Percentiles rank a stretch among this genome's conserved stretches.
These are phyloP conservation scores for Gymnorhina tibicen DNA, from an alignment of 2,113 vertebrate genomes.

Conservation along the genomic window DNA sequence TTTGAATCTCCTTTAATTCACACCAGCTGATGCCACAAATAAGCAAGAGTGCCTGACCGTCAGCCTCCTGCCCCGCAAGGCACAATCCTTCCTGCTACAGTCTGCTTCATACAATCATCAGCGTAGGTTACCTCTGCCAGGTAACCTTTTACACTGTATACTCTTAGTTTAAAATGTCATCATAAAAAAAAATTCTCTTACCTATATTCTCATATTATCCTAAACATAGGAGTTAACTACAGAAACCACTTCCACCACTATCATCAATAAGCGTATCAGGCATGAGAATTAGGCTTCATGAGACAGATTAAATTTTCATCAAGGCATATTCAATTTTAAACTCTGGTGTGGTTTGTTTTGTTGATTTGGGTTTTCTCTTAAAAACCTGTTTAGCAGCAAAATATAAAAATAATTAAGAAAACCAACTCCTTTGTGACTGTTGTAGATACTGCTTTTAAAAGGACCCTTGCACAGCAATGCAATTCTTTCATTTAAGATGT, in stretches of 20 bases:
- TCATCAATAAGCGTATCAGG: neutral
- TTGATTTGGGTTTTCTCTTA: neutral
- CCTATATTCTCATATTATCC: neutral
- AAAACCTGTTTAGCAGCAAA: neutral
- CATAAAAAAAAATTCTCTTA: neutral
- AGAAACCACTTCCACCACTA: neutral
- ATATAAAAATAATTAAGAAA: neutral
- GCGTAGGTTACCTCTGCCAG: neutral
- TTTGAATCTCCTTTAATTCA: neutral
- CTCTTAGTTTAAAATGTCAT: neutral
- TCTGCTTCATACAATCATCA: neutral
- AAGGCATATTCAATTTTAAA: neutral
- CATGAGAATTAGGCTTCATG: neutral
- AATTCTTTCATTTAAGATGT: neutral
- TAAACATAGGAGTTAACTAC: neutral
- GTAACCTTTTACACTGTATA: neutral
- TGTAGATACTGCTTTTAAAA: neutral
- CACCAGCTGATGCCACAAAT: neutral
- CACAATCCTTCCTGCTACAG: neutral
- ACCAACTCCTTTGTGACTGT: neutral
- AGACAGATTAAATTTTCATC: neutral
- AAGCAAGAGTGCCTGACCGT: neutral
- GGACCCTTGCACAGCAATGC: neutral
- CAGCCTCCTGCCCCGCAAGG: neutral
- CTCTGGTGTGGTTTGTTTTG: neutral